These are phyloP conservation scores for Apodemia hepburni DNA, from an alignment of 2,888 invertebrate genomes.

Conservation along the genomic window DNA sequence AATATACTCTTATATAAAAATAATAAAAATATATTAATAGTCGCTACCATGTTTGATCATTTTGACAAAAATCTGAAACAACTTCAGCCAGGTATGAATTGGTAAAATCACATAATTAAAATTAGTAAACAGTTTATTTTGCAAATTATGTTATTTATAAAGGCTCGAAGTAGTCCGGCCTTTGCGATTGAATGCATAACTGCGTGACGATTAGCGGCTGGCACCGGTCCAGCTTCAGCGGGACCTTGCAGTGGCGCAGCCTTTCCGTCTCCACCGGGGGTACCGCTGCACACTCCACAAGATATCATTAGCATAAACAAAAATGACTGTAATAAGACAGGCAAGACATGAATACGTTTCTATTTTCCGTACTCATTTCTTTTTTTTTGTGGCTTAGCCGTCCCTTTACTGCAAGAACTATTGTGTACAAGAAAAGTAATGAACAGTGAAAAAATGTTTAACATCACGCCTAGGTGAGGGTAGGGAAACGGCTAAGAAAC, in stretches of 20 bases:
- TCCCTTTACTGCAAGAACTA: no score
- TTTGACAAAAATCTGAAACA: no score
- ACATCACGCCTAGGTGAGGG: no score
- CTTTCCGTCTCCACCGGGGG: slow-evolving; percentile 35
- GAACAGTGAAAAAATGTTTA: no score
- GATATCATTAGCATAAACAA: background rate
- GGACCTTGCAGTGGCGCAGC: slow-evolving; percentile 46
- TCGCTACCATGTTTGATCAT: no score
- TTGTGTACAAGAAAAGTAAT: no score
- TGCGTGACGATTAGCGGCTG: slow-evolving; percentile 63
- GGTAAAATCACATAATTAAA: background rate
- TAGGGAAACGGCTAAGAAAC: no score
- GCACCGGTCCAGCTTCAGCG: slow-evolving; percentile 54
- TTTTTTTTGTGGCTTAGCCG: no score
- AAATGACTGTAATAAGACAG: background rate
- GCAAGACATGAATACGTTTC: background rate
- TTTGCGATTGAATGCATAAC: slow-evolving; percentile 55
- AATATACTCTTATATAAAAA: no score
- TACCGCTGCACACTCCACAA: background rate
- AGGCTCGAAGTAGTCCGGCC: slow-evolving; percentile 30
- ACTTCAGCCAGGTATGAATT: background rate
- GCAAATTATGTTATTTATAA: slow-evolving; percentile 31
- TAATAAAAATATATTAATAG: no score
- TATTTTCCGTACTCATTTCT: background rate
- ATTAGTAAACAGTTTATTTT: background rate